These are phyloP conservation scores for Drosophila peninsularis DNA, from an alignment of 2,888 invertebrate genomes.

Conservation along the genomic window DNA sequence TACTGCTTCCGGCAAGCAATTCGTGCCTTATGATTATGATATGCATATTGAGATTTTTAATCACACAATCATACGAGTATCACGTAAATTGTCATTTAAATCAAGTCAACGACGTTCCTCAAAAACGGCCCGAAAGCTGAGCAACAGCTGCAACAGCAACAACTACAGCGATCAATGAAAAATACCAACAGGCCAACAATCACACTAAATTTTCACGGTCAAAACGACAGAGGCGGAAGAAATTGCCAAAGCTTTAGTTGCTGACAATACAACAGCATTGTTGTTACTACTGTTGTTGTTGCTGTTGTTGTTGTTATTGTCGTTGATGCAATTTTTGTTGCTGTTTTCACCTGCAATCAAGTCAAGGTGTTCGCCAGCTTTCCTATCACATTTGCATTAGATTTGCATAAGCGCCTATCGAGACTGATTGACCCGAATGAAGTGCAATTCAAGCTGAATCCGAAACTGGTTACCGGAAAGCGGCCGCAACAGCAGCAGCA, in stretches of 20 bases:
- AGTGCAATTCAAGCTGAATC: constrained; percentile 40
- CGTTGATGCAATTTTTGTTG: constrained; percentile 35
- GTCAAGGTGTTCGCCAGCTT: constrained; percentile 67
- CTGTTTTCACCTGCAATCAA: constrained; percentile 69
- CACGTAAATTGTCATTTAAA: constrained; percentile 74
- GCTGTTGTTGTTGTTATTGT: constrained; percentile 27
- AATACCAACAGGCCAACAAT: constrained; percentile 50
- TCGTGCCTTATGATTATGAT: constrained; percentile 61
- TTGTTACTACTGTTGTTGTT: constrained; percentile 26
- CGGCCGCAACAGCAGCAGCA: constrained; percentile 10
- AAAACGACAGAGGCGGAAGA: constrained; percentile 72
- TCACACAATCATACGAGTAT: constrained; percentile 46
- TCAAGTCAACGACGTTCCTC: constrained; percentile 45
- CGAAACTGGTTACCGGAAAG: constrained; percentile 72
- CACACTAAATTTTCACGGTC: constrained; percentile 71
- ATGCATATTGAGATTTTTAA: constrained; percentile 64
- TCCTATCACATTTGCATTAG: constrained; percentile 68
- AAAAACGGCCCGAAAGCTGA: constrained; percentile 32
- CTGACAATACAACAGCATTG: constrained; percentile 25
- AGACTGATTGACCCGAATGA: constrained; percentile 69
- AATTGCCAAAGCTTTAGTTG: constrained; percentile 61
- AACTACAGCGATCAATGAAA: constrained; percentile 24
- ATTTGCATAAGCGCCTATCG: constrained; percentile 67
- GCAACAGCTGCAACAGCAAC: constrained; percentile 20
- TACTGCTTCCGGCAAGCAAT: constrained; percentile 65